phyloP scores from a whole-genome alignment of 1,140 invertebrate species.

The Bombus vancouverensis region DNA sequence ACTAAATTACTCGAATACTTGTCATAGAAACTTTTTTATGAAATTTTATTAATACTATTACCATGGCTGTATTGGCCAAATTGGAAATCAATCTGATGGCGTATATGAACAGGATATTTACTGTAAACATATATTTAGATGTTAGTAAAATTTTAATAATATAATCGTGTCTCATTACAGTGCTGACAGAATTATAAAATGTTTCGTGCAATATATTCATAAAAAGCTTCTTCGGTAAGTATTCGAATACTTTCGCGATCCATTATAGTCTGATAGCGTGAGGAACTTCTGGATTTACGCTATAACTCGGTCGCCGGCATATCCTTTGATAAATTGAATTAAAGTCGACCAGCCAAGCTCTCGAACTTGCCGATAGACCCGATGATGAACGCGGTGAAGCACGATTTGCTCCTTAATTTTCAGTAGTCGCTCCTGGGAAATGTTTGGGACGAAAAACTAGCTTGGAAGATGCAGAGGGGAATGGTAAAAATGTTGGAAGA shows the following conservation, averaged over 20 bases:
- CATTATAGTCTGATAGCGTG: not conserved
- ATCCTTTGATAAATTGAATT: slow-evolving; percentile 65
- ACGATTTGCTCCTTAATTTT: slow-evolving; percentile 29
- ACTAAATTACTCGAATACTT: not conserved
- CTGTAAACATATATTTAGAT: no score
- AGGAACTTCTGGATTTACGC: not conserved
- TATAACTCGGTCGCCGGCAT: slow-evolving; percentile 45
- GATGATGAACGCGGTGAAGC: not conserved
- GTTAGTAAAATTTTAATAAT: not conserved
- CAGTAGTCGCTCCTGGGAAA: not conserved
- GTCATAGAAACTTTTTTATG: not conserved
- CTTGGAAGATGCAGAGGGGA: not conserved
- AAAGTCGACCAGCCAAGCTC: slow-evolving; percentile 57
- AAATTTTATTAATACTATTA: not conserved
- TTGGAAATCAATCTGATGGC: no score
- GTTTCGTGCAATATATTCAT: not conserved
- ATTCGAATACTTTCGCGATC: no score
- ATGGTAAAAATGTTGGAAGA: not conserved
- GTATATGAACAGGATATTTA: no score
- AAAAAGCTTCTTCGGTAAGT: not conserved
- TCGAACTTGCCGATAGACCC: slow-evolving; percentile 49
- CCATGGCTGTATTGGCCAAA: no score
- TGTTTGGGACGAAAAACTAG: not conserved
- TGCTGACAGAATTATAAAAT: not conserved
- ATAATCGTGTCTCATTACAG: not conserved